Evolutionary conservation across 2,113 vertebrate species (phyloP), one percentile per base, ranked within the genome.

Genomic region (Grallaria varia): DNA sequence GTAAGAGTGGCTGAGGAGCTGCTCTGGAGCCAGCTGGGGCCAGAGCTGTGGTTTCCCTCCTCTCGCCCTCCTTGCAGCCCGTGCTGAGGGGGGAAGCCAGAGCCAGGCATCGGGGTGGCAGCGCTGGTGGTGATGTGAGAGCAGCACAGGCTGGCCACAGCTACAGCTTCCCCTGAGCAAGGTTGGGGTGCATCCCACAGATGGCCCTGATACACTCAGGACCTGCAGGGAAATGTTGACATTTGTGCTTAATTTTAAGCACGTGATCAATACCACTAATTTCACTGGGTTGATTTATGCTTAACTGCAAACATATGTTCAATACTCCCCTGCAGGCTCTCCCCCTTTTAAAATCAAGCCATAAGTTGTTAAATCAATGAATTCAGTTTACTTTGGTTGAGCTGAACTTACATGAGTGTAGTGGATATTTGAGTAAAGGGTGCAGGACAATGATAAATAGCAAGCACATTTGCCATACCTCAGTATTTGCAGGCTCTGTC

Each of bases 251-350:
- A 33, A 47, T 77, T 86, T 86, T 78, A 60, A 88, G 92, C 79
- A 60, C 12, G 90, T 27, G 88, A 90, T 84, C 79, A 45, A 60
- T 94, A 56, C 75, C 52, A 22, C 31, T 78, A 64, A 75, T 85
- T 95, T 92, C 52, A 47, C 67, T 75, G 44, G n/a, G 28, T 22
- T 96, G 90, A 69, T 45, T 88, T 66, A 60, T 60, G 31, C 69
- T 60, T 96, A 94, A 88, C 68, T 74, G 69, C 52, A 44, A 92
- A 74, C 88, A 96, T 28, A 25, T 88, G 88, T 64, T 84, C 67
- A 87, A 2, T 92, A 44, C 44, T 92, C 37, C 84, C 60, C 76
- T 64, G 83, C 64, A 84, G 83, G 69, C 79, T 95, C 60, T 39
- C 2, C 23, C 56, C 19, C 47, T 91, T 86, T 69, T 67, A 84